Conservation (phyloP, 2,113 vertebrate genomes). For the Todiramphus chloris region DNA sequence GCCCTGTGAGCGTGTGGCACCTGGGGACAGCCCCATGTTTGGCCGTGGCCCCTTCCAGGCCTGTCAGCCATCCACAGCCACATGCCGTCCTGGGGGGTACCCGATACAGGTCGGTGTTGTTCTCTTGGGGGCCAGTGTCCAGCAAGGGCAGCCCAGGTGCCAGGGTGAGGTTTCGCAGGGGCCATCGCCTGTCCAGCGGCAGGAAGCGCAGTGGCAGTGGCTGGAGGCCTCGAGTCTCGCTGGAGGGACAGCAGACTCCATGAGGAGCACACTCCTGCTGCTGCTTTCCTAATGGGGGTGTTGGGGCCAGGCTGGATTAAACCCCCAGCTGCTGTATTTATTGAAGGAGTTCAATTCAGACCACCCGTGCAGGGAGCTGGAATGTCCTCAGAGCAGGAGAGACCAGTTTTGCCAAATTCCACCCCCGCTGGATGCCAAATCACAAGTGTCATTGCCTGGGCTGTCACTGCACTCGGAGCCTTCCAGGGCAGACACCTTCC, state of each 20-base stretch:
- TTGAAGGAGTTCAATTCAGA: not conserved
- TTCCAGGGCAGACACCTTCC: not conserved
- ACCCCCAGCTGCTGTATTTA: not conserved
- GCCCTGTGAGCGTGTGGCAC: not conserved
- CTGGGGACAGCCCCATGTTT: not conserved
- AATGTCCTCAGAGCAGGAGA: constrained; percentile 40
- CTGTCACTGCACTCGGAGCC: not conserved
- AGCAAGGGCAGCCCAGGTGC: not conserved
- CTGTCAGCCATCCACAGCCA: not conserved
- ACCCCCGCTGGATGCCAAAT: not conserved
- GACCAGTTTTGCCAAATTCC: constrained; percentile 62
- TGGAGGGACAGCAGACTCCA: not conserved
- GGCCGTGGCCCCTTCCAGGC: not conserved
- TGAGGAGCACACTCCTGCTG: not conserved
- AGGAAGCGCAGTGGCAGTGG: accelerated
- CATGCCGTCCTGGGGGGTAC: accelerated
- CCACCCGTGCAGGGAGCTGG: not conserved
- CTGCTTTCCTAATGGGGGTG: not conserved
- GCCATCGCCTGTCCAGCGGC: not conserved
- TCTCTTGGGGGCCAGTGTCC: accelerated
- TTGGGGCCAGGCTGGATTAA: not conserved
- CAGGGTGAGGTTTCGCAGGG: not conserved
- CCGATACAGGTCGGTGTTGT: not conserved
- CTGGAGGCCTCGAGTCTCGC: not conserved
- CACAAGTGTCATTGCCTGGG: not conserved